phyloP scores from a whole-genome alignment of 2,888 invertebrate species.

The Sesamia inferens region DNA sequence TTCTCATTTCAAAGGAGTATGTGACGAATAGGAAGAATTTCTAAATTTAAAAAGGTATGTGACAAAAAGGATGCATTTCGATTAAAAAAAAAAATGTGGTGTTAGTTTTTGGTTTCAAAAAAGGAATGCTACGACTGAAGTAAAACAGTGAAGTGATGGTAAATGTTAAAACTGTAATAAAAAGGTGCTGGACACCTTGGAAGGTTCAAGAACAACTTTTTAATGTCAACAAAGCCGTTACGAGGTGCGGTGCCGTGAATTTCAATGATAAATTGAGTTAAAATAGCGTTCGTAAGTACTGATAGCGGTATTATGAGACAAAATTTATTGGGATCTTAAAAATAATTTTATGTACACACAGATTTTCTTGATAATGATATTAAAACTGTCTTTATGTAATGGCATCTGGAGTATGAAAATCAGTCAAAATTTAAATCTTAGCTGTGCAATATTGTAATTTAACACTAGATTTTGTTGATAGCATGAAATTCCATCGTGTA shows the following conservation, averaged over 20 bases:
- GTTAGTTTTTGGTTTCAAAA: slow-evolving; percentile 4
- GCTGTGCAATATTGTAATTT: slow-evolving; percentile 11
- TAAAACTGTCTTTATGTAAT: slow-evolving; percentile 4
- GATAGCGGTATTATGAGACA: slow-evolving; percentile 21
- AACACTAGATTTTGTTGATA: slow-evolving; percentile 4
- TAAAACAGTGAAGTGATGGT: slow-evolving; percentile 6
- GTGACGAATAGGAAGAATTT: background rate
- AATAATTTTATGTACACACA: slow-evolving; percentile 10
- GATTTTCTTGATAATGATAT: slow-evolving; percentile 7
- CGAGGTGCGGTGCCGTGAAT: slow-evolving; percentile 62
- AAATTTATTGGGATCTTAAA: slow-evolving; percentile 22
- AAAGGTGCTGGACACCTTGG: slow-evolving; percentile 37
- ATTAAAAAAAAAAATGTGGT: background rate
- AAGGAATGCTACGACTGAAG: slow-evolving; percentile 3
- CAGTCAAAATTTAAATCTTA: slow-evolving; percentile 1
- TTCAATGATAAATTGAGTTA: slow-evolving; percentile 55
- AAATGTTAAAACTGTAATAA: slow-evolving; percentile 33
- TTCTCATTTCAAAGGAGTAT: slow-evolving; percentile 20
- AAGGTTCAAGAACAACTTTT: slow-evolving; percentile 41
- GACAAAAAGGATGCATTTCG: background rate
- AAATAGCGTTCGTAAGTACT: slow-evolving; percentile 45
- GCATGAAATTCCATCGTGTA: background rate
- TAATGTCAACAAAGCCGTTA: slow-evolving; percentile 53
- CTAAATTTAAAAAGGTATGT: background rate
- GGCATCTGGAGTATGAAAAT: background rate